Evolutionary conservation across 2,797 vertebrate genomes (phyloP), one percentile per base, ranked within the genome.

Genomic region (Channa striata): DNA sequence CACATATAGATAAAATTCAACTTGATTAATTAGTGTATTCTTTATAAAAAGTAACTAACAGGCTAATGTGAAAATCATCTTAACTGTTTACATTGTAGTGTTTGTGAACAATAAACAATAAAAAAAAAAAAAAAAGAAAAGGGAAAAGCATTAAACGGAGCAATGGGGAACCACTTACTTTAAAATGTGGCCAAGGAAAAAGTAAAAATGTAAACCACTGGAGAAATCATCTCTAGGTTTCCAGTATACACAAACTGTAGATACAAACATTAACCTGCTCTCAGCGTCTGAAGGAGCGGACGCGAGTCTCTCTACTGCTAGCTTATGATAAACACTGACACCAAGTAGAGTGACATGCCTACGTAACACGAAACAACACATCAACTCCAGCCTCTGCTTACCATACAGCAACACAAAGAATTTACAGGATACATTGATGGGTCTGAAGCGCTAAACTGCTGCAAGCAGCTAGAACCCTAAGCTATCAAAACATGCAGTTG

Each of bases 401-500:
- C 74, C 83, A 21, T 37, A 88, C 80, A 78, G 77, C 68, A 89
- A 87, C 82, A 87, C 82, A 69, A 63, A 83, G 77, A 74, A 88
- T 89, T 84, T 89, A 90, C 85, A 91, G 71, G 78, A 85, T 86
- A 93, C 84, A 88, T 40, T 43, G 78, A 91, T 81, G 86, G 82
- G 76, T 76, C 82, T 86, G 80, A 81, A 86, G 84, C 84, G 68
- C 79, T 84, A 89, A 72, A 61, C 82, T 50, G 85, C 91, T 71
- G 86, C 78, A 34, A 69, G 87, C 87, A 89, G 84, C 83, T 52
- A 74, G 47, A 86, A 84, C 66, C 87, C 82, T 84, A 88, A 79
- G 85, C 81, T 88, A 84, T 87, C 74, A 75, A 83, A 91, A 90
- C 93, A 93, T 93, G 93, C 93, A 91, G 88, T 87, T 77, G 76